A percentile compares a stretch with the other conserved stretches of the same genome.
phyloP scores from a whole-genome alignment of 2,797 vertebrate genomes.

The Steatocranus sp. region DNA sequence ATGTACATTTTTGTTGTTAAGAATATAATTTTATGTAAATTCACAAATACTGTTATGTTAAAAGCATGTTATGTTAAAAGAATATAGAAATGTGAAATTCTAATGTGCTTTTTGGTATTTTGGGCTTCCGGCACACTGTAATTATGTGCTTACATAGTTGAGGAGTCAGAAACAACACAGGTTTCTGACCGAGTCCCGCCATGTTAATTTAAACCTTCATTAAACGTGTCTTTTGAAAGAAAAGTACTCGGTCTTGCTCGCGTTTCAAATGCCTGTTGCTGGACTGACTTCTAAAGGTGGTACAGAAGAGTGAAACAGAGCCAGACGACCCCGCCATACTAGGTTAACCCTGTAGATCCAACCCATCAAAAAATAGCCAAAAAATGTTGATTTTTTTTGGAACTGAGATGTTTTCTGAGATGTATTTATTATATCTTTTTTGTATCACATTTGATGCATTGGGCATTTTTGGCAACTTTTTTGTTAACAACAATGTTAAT shows the following conservation, averaged over 20 bases:
- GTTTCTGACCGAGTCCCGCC: fast-evolving
- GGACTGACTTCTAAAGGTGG: neutral
- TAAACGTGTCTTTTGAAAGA: neutral
- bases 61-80: too few species aligned
- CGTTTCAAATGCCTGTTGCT: neutral
- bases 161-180: neutral
- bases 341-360: fast-evolving
- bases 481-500: neutral
- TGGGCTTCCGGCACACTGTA: neutral
- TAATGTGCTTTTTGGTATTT: neutral
- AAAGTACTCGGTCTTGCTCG: neutral
- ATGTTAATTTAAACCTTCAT: neutral
- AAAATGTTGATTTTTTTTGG: neutral
- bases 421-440: neutral
- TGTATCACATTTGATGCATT: neutral
- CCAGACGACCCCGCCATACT: fast-evolving
- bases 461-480: neutral
- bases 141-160: fast-evolving
- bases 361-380: fast-evolving
- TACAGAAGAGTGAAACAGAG: neutral
- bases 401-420: neutral
- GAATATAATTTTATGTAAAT: neutral
- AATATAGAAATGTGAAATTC: fast-evolving
- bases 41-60: neutral
- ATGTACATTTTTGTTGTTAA: neutral